Evolutionary conservation across 1,140 invertebrate species (phyloP), one percentile per base, ranked within the genome.

Genomic region (Ctenoplectra terminalis): DNA sequence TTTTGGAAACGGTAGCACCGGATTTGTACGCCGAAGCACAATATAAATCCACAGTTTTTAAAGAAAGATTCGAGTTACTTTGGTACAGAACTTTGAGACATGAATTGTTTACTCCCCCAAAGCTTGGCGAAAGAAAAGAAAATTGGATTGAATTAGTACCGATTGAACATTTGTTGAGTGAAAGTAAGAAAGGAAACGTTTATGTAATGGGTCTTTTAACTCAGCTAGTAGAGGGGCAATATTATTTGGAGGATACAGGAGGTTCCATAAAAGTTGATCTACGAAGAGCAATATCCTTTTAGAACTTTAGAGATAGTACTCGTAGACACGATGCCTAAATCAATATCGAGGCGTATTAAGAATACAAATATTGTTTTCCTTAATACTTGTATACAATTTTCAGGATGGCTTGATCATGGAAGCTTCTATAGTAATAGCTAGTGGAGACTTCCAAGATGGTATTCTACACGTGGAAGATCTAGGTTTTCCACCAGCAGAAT

Each of bases 351-450:
- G n/a, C n/a, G n/a, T n/a, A n/a, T n/a, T n/a, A n/a, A n/a, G n/a
- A 34, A 20, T 40, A 40, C 31, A 80, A 81, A 80, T 50, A 81
- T 79, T 84, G 66, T 89, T 90, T 91, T 91, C 85, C 90, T 93
- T 92, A 93, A 56, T 60, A 43, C 70, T 64, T 40, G 1, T 82
- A 83, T 84, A 94, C 90, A 94, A 93, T 80, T 99, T 97, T 94
- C 97, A 98, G 93, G 95, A 96, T 61, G 98, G 98, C 23, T 95
- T 99, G 29, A 98, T 98, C 88, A 97, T 97, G 56, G 98, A 99
- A 93, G 97, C 97, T 89, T 97, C 96, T 89, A 98, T 99, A 94
- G 97, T 99, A 1, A 93, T 99, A 73, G 98, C 96, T 5, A 98
- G 98, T 94, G 98, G 98, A 1, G 95, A 94, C 91, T 99, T 97